Percentiles rank a stretch among this genome's conserved stretches.
Evolutionary conservation across 2,113 vertebrate species (phyloP).

Genomic region (Eonycteris spelaea): DNA sequence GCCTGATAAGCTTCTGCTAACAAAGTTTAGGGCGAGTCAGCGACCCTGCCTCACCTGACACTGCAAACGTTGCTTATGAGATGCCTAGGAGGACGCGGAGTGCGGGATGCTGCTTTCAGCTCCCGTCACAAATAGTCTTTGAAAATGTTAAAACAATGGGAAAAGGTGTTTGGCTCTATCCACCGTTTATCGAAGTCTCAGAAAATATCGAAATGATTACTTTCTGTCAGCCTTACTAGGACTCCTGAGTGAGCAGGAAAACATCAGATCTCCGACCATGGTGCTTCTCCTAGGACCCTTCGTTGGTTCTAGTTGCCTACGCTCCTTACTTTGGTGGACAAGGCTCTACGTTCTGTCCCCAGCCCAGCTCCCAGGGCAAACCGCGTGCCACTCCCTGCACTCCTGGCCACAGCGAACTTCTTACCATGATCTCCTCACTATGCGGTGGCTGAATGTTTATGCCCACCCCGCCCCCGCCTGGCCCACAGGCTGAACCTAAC

Average conservation of each 20-base stretch:
- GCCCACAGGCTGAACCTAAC: neutral
- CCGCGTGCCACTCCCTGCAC: neutral
- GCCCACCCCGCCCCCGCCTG: neutral
- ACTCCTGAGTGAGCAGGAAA: neutral
- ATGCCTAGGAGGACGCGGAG: neutral
- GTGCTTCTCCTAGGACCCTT: neutral
- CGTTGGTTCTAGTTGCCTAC: neutral
- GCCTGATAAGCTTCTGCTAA: neutral
- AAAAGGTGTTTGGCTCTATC: neutral
- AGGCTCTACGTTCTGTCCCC: neutral
- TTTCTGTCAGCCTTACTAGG: neutral
- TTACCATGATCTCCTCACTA: neutral
- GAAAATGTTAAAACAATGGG: neutral
- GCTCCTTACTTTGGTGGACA: neutral
- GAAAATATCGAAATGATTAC: neutral
- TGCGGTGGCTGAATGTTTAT: neutral
- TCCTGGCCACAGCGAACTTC: neutral
- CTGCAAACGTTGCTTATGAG: neutral
- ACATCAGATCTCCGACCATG: neutral
- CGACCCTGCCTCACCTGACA: neutral
- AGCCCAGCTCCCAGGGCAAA: neutral
- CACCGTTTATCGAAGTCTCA: neutral
- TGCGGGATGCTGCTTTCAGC: neutral
- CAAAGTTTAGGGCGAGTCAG: neutral
- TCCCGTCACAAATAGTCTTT: neutral